Conservation (phyloP, 2,888 invertebrate species). For the Cephus spinipes region DNA sequence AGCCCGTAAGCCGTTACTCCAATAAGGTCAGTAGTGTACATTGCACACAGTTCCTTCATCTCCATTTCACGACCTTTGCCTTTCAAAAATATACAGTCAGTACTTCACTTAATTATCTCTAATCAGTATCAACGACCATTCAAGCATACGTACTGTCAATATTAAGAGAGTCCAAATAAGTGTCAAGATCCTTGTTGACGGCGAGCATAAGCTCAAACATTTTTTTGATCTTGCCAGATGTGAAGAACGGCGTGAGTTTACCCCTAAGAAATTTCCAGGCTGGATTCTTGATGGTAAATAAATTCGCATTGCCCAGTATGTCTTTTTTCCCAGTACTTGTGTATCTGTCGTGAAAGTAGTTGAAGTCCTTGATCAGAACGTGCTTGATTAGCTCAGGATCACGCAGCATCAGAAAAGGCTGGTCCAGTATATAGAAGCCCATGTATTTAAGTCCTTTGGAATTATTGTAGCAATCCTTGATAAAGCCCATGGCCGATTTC, state of each 20-base stretch:
- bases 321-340: constrained; percentile 57
- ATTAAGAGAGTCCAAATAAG: constrained; percentile 32
- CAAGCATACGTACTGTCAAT: constrained; percentile 36
- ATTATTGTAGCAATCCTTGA: constrained; percentile 60
- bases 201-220: constrained; percentile 51
- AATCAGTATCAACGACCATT: background rate
- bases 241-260: constrained; percentile 68
- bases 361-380: constrained; percentile 67
- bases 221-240: constrained; percentile 53
- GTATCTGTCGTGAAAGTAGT: constrained; percentile 62
- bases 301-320: constrained; percentile 60
- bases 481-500: constrained; percentile 53
- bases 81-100: constrained; percentile 1
- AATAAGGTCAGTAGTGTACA: constrained; percentile 65
- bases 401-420: constrained; percentile 65
- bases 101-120: too few species aligned
- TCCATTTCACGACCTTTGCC: constrained; percentile 44
- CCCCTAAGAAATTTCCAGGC: constrained; percentile 65
- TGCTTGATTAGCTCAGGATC: constrained; percentile 67
- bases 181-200: constrained; percentile 42
- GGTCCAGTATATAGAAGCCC: constrained; percentile 64
- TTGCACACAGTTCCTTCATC: constrained; percentile 53
- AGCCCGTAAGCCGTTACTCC: constrained; percentile 68
- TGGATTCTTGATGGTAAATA: constrained; percentile 66
- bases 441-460: constrained; percentile 53